Percentiles rank a stretch among this genome's conserved stretches.
phyloP scores from a whole-genome alignment of 2,888 invertebrate species.

The Brenthis daphne region DNA sequence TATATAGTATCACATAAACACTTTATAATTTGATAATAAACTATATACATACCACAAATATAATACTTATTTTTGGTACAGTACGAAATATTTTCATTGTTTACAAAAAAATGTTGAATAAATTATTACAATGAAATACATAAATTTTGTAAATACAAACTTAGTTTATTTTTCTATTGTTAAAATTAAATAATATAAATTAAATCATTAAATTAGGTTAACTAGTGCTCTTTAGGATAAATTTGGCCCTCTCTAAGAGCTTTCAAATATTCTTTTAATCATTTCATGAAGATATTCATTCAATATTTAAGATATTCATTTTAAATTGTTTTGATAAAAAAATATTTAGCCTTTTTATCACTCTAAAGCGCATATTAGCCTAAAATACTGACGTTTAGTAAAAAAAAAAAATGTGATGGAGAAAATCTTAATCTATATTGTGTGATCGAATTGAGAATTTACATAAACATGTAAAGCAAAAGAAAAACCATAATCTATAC shows the following conservation, averaged over 20 bases:
- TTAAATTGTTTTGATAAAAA: neutral
- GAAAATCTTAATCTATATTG: conserved; percentile 35
- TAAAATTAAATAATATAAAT: neutral
- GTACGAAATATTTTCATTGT: conserved; percentile 56
- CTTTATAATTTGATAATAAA: conserved; percentile 73
- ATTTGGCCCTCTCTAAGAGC: conserved; percentile 2
- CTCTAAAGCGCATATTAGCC: too few relatives aligned
- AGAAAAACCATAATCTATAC: neutral
- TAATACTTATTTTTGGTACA: conserved; percentile 63
- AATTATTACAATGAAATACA: neutral
- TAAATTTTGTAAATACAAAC: conserved; percentile 6
- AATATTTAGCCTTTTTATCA: too few relatives aligned
- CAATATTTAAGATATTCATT: neutral
- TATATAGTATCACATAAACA: conserved; percentile 81
- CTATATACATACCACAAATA: conserved; percentile 69
- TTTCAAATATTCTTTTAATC: neutral
- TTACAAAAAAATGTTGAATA: conserved; percentile 1
- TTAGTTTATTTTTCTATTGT: conserved; percentile 6
- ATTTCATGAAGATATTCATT: neutral
- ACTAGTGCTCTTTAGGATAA: neutral
- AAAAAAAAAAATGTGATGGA: neutral
- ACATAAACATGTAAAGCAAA: neutral
- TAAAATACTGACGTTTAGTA: too few relatives aligned
- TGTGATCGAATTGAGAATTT: conserved; percentile 19
- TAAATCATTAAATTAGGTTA: conserved; percentile 7